Evolutionary conservation across 1,140 invertebrate species (phyloP).

Genomic region (Bombus polaris): DNA sequence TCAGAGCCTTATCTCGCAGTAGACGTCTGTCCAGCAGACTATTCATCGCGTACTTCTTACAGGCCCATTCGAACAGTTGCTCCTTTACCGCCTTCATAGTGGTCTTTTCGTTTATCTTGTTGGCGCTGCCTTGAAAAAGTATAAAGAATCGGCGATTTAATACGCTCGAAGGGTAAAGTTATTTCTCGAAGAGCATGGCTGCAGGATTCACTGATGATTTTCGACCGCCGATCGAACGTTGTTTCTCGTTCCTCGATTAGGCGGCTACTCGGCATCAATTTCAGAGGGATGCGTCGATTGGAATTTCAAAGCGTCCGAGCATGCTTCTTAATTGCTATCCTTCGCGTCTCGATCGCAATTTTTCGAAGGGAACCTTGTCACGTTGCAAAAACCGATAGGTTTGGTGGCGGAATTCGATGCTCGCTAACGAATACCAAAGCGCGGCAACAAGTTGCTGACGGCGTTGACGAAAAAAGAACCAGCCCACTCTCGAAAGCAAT

Average conservation of each 20-base stretch:
- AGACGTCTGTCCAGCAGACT: constrained; percentile 59
- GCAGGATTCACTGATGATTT: not conserved
- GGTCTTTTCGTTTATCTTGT: not conserved
- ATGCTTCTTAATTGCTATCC: not conserved
- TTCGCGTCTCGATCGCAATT: not conserved
- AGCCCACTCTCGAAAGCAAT: constrained; percentile 3
- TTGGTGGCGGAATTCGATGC: not conserved
- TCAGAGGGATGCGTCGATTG: not conserved
- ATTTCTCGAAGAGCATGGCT: not conserved
- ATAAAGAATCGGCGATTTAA: not conserved
- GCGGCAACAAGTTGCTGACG: not conserved
- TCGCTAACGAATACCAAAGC: not conserved
- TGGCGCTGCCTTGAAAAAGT: too few species aligned
- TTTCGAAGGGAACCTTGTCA: fast-evolving
- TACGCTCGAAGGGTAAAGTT: not conserved
- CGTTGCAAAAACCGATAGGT: not conserved
- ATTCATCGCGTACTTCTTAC: constrained; percentile 71
- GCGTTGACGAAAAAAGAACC: constrained; percentile 8
- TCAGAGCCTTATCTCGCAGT: constrained; percentile 67
- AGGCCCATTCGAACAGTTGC: constrained; percentile 71
- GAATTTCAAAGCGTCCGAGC: not conserved
- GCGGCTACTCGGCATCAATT: not conserved
- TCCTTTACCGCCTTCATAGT: constrained; percentile 53
- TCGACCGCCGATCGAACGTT: constrained; percentile 29
- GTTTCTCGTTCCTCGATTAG: constrained; percentile 11